phyloP scores from a whole-genome alignment of 2,888 invertebrate species.

The Nysson spinosus region DNA sequence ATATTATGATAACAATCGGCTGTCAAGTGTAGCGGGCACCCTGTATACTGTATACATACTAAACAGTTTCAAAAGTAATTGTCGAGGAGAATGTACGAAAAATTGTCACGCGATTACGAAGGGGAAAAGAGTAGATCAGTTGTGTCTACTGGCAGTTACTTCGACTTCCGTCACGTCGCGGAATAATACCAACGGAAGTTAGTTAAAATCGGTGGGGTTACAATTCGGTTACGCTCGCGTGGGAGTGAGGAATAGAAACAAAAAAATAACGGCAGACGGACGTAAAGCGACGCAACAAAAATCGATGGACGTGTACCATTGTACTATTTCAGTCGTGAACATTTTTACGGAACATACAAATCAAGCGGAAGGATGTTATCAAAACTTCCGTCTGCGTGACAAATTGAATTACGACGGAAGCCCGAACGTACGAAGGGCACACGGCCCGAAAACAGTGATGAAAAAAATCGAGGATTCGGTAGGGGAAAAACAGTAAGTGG shows the following conservation, averaged over 20 bases:
- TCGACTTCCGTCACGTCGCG: too few relatives aligned
- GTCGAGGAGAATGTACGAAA: too few relatives aligned
- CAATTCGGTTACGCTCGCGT: constrained; percentile 41
- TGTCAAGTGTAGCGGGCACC: too few relatives aligned
- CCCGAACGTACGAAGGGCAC: constrained; percentile 45
- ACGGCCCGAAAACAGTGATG: constrained; percentile 33
- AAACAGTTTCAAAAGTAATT: too few relatives aligned
- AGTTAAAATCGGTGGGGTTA: constrained; percentile 50
- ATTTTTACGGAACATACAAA: constrained; percentile 52
- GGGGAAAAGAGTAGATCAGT: too few relatives aligned
- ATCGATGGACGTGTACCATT: constrained; percentile 48
- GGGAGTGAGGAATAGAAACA: background rate
- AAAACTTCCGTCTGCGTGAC: constrained; percentile 65
- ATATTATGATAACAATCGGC: too few relatives aligned
- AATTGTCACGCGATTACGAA: too few relatives aligned
- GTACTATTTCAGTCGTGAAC: constrained; percentile 29
- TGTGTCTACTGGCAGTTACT: too few relatives aligned
- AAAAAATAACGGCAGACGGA: background rate
- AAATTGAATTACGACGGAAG: constrained; percentile 63
- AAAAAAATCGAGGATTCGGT: background rate
- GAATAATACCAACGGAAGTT: constrained; percentile 35
- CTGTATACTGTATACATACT: too few relatives aligned
- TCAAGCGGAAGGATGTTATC: constrained; percentile 65
- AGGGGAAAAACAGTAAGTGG: background rate
- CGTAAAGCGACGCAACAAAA: constrained; percentile 36